Evolutionary conservation across 1,140 invertebrate species (phyloP), one percentile per base, ranked within the genome.

Genomic region (Drosophila serrata): DNA sequence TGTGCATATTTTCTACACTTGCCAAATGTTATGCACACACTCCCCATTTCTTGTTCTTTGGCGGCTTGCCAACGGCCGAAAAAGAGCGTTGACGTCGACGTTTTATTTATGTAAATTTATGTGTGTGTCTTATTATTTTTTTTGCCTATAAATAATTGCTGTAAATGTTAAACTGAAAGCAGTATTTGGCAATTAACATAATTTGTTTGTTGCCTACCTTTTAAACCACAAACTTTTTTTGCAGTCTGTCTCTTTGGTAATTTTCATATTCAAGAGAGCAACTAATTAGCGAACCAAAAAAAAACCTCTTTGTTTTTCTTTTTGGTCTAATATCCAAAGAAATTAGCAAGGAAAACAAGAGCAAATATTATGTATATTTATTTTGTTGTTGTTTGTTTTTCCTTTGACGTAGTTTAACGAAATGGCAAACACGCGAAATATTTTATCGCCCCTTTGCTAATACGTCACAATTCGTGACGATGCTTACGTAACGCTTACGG

Each of bases 351-450:
- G 45, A 46, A 46, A 27, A 46, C 13, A 60, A n/a, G 13, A 22
- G 43, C 24, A 37, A 13, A 37, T 37, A 19, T 37, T n/a, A n/a
- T n/a, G 4, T 24, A 24, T 24, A 17, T 55, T 13, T 35, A 9
- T 56, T 35, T 11, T 37, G 2, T 9, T 33, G 17, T 15, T 33
- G 17, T 53, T 53, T 12, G 11, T 45, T 24, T 27, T 67, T 31
- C 24, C 17, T 49, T 68, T 67, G 43, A 67, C 43, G 43, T 67
- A 65, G 43, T 24, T 56, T 42, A 31, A 59, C 64, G 59, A 76
- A 86, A 86, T 82, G 62, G 74, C 84, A 88, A 72, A 76, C 79
- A 82, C 79, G 79, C 84, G 79, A 86, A 86, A 68, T 77, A 19
- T 82, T 87, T 86, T 86, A 82, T 79, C 84, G 75, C 70, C 65